Evolutionary conservation across 2,888 invertebrate species (phyloP).

Genomic region (Melinaea menophilus): DNA sequence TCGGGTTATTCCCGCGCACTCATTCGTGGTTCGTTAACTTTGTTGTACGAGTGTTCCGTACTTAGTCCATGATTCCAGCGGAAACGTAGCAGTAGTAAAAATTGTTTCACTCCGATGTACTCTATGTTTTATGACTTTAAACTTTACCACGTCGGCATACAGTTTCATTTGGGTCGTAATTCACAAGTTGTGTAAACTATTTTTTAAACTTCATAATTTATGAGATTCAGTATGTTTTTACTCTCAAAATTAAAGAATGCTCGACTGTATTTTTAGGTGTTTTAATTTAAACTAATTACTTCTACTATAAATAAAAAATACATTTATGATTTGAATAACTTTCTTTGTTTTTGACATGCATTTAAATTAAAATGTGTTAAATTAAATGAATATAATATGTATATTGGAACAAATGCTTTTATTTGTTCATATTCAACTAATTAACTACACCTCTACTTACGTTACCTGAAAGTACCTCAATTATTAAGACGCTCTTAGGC

Average conservation of each 20-base stretch:
- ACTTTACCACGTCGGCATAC: neutral
- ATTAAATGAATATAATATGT: no score
- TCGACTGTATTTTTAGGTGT: constrained; percentile 14
- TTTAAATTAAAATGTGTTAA: no score
- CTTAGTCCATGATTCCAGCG: constrained; percentile 62
- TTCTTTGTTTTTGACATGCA: no score
- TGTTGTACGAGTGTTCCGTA: constrained; percentile 63
- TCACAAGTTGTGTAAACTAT: constrained; percentile 18
- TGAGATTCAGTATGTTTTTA: constrained; percentile 30
- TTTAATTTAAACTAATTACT: neutral
- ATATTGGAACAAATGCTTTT: no score
- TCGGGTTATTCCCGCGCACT: constrained; percentile 63
- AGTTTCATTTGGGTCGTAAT: constrained; percentile 7
- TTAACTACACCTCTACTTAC: no score
- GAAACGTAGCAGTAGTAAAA: constrained; percentile 35
- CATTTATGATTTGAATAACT: no score
- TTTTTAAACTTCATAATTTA: constrained; percentile 27
- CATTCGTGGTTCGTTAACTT: constrained; percentile 74
- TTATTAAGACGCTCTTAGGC: no score
- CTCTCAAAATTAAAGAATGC: constrained; percentile 30
- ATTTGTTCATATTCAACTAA: no score
- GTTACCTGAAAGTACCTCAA: no score
- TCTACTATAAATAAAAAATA: neutral
- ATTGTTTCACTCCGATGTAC: constrained; percentile 27
- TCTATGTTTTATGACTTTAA: constrained; percentile 8